Evolutionary conservation across 2,888 invertebrate genomes (phyloP), one percentile per base, ranked within the genome.

Genomic region (Barypeithes pellucidus): DNA sequence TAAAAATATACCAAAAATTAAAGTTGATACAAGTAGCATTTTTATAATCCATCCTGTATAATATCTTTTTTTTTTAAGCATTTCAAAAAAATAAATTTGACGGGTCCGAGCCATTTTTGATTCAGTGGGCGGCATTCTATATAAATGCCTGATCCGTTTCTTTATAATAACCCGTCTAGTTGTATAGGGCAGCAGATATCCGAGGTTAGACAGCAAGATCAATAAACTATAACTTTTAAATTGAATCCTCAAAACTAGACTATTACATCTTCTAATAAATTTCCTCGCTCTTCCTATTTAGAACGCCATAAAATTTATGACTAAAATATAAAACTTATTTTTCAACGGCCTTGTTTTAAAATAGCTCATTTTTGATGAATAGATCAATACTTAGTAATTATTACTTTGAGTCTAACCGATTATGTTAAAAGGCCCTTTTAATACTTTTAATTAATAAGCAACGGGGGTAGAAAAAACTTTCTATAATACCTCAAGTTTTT

Each of bases 401-500:
- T 43, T 43, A 43, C 16, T 43, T 43, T 16, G n/a, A n/a, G 14
- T 43, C 12, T 16, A 43, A 43, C 20, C 12, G 20, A 22, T 50
- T 47, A 11, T 2, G 47, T 20, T 47, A 12, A 20, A 47, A 47
- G n/a, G 20, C 47, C n/a, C 7, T 18, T 47, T 47, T 47, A 41
- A 20, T 47, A 47, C 9, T 47, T 47, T 47, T 47, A 47, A 47
- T 47, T 47, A 50, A 50, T 50, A 50, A 50, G 22, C 22, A n/a
- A 3, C 12, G 22, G 3, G 50, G 50, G 3, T 20, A 22, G n/a
- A n/a, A 50, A 5, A 24, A 50, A 50, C 50, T 50, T 50, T 50
- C 1, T 50, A 50, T 50, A 50, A 50, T 50, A 50, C 50, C 50
- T 12, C 50, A 50, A 50, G 50, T n/a, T 50, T 50, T 50, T 50